Base-by-base conservation (phyloP, 2,888 invertebrate species). In the Clanis bilineata region DNA sequence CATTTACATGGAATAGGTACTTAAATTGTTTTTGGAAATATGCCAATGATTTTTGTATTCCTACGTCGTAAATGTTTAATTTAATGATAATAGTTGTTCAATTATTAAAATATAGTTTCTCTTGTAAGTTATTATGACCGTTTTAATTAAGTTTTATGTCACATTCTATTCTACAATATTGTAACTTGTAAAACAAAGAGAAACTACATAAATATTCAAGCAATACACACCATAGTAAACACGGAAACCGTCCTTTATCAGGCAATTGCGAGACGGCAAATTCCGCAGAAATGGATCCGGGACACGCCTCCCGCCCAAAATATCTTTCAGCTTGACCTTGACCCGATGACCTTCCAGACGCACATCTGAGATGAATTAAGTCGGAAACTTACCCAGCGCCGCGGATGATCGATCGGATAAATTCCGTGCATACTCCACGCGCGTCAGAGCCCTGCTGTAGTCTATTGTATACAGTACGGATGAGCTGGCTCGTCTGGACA, bases 311-410 rank as follows among this genome's bases (percentile, higher is more conserved):
- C 10, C 18, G 32, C 21, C 1, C 1, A 44, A 44, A 51, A 51
- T 51, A 51, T 18, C 18, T 15, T 32, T 51, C 28, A 51, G 32
- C 51, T 51, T 51, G 51, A 51, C 51, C 51, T 28, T 25, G 51
- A 51, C 51, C 32, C 28, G 15, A 9, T 18, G 18, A 51, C 51
- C 51, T 51, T 51, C 51, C 18, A 32, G 32, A 10, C 32, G 51
- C 32, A 51, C 51, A 51, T 51, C 51, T 51, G 32, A 18, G 32
- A 32, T 18, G 18, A 32, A 32, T 32, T 15, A 51, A 51, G 51
- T 9, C 12, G 36, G 36, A 3, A 36, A 36, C 9, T 36, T 36
- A 3, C 36, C 36, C 10, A 51, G 18, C 15, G 28, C 51, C 18
- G 23, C 45, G 18, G 32, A 51, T 51, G 51, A 51, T 51, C 51